Conservation (phyloP, 2,888 invertebrate genomes). For the Drosophila histrio region DNA sequence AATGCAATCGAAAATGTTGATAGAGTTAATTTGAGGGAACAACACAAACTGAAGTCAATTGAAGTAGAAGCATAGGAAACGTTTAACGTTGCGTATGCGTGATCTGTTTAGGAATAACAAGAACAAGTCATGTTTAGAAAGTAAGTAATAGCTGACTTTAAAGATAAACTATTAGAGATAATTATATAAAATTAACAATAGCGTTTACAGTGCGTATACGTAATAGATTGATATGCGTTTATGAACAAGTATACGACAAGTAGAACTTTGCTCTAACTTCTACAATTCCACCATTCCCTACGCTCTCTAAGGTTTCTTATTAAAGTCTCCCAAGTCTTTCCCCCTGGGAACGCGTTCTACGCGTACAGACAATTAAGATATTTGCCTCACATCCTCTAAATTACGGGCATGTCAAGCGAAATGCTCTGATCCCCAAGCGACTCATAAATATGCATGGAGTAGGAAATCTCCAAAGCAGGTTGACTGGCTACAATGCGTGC, state of each 20-base stretch:
- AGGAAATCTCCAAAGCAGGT: constrained; percentile 54
- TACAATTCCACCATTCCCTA: background rate
- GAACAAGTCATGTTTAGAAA: constrained; percentile 7
- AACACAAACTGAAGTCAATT: constrained; percentile 12
- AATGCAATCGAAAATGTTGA: constrained; percentile 10
- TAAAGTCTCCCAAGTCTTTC: background rate
- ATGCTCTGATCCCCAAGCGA: constrained; percentile 50
- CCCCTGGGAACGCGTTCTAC: background rate
- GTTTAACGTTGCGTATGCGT: constrained; percentile 27
- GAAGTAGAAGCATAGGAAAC: constrained; percentile 1
- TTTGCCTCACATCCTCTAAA: constrained; percentile 48
- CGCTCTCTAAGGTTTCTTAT: background rate
- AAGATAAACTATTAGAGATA: background rate
- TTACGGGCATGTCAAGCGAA: constrained; percentile 49
- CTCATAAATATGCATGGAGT: constrained; percentile 68
- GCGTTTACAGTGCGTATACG: background rate
- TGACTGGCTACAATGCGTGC: constrained; percentile 37
- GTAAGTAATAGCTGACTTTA: constrained; percentile 5
- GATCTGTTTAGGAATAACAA: background rate
- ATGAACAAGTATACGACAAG: background rate
- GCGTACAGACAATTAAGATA: constrained; percentile 44
- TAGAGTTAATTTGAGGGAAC: constrained; percentile 22
- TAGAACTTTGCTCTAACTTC: background rate
- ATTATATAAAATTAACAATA: background rate
- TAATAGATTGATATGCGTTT: background rate